These are phyloP conservation scores for Copidosoma floridanum DNA, from an alignment of 1,140 invertebrate species.

Conservation along the genomic window DNA sequence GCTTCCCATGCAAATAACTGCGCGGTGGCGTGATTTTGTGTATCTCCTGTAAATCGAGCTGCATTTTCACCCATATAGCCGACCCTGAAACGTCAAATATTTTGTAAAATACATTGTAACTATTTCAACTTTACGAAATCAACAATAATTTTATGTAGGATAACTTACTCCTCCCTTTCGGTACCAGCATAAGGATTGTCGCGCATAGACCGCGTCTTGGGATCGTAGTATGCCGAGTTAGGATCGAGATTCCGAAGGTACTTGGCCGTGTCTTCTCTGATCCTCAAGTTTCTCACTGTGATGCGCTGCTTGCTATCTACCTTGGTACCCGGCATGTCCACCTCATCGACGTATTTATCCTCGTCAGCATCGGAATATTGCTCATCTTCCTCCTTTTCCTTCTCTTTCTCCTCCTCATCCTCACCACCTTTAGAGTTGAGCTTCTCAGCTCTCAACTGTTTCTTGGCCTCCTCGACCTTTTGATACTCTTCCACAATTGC, in stretches of 20 bases:
- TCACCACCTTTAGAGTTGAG: conserved; percentile 66
- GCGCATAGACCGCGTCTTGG: conserved; percentile 97
- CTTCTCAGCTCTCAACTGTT: conserved; percentile 83
- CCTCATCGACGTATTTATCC: conserved; percentile 94
- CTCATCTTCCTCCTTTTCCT: conserved; percentile 57
- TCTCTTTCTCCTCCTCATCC: too few species aligned
- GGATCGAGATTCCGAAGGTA: conserved; percentile 96
- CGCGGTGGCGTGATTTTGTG: conserved; percentile 81
- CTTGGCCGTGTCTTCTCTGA: conserved; percentile 98
- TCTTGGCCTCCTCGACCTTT: conserved; percentile 87
- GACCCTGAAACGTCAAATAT: conserved; percentile 59
- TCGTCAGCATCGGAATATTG: conserved; percentile 83
- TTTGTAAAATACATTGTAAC: neutral
- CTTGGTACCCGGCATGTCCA: conserved; percentile 98
- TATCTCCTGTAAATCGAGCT: conserved; percentile 91
- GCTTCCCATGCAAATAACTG: conserved; percentile 99
- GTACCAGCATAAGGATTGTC: conserved; percentile 86
- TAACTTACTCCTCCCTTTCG: conserved; percentile 65
- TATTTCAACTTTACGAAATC: too few species aligned
- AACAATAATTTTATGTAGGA: too few species aligned
- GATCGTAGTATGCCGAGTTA: conserved; percentile 98
- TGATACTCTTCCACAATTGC: conserved; percentile 90
- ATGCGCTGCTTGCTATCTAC: conserved; percentile 98
- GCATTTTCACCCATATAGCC: conserved; percentile 97
- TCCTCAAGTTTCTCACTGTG: conserved; percentile 95